phyloP scores from a whole-genome alignment of 2,113 vertebrate species.

The Ia io region DNA sequence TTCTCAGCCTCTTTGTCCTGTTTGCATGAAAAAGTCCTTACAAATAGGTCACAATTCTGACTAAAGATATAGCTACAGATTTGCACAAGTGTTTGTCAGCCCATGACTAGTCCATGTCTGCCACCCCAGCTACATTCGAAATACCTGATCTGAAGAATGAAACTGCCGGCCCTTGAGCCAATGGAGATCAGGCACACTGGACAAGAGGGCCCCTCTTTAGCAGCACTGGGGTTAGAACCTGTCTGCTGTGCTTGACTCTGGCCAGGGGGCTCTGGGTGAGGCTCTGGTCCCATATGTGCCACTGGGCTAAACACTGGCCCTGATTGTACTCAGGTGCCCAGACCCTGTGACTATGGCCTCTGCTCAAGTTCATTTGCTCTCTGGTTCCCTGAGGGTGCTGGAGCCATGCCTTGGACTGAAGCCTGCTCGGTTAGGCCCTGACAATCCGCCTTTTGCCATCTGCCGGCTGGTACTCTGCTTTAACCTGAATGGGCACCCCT shows the following conservation, averaged over 20 bases:
- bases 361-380: conserved; percentile 46
- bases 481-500: conserved; percentile 42
- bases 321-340: neutral
- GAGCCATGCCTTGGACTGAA: conserved; percentile 53
- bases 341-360: conserved; percentile 31
- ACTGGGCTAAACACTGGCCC: neutral
- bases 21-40: neutral
- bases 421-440: conserved; percentile 12
- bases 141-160: neutral
- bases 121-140: neutral
- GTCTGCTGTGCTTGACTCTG: neutral
- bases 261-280: neutral
- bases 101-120: neutral
- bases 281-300: neutral
- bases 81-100: neutral
- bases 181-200: neutral
- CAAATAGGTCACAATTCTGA: neutral
- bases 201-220: neutral
- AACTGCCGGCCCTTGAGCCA: neutral
- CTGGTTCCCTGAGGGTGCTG: conserved; percentile 26
- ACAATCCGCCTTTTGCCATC: conserved; percentile 56
- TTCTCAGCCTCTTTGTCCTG: neutral
- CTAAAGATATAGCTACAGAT: neutral
- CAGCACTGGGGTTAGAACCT: neutral
- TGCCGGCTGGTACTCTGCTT: conserved; percentile 45